A percentile compares a stretch with the other conserved stretches of the same genome.
Evolutionary conservation across 2,797 vertebrate species (phyloP).

Genomic region (Loriculus beryllinus): DNA sequence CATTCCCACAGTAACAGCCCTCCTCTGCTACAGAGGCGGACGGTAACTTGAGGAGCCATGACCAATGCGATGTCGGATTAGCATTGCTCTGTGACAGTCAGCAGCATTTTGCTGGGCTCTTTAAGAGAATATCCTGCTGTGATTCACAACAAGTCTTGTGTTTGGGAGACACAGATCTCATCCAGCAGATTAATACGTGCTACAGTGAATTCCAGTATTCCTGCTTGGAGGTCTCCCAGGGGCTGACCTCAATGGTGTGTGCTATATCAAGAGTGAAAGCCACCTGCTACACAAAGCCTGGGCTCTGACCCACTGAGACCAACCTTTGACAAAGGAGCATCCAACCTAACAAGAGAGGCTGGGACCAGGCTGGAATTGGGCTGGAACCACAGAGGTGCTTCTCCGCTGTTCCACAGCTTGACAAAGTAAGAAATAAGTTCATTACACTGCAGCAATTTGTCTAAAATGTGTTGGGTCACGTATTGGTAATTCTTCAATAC

Average conservation of each 20-base stretch:
- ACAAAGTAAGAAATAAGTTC: background rate
- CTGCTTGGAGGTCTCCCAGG: background rate
- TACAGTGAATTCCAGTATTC: slow-evolving; percentile 32
- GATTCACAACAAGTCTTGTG: slow-evolving; percentile 59
- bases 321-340: background rate
- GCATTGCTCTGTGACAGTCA: slow-evolving; percentile 32
- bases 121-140: slow-evolving; percentile 53
- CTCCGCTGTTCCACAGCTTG: background rate
- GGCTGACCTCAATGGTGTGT: background rate
- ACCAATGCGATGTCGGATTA: slow-evolving; percentile 60
- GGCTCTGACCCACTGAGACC: background rate
- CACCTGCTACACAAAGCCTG: slow-evolving; percentile 31
- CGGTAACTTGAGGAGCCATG: slow-evolving; percentile 56
- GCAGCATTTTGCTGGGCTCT: slow-evolving; percentile 50
- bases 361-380: background rate
- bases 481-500: background rate
- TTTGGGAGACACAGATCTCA: slow-evolving; percentile 29
- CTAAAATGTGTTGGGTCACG: background rate
- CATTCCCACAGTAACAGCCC: slow-evolving; percentile 61
- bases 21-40: background rate
- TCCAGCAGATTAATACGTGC: slow-evolving; percentile 4
- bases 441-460: background rate
- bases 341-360: rapidly evolving
- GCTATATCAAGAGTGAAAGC: slow-evolving; percentile 7
- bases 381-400: background rate